Evolutionary conservation across 1,140 invertebrate genomes (phyloP).

Genomic region (Drosophila pallidifrons): DNA sequence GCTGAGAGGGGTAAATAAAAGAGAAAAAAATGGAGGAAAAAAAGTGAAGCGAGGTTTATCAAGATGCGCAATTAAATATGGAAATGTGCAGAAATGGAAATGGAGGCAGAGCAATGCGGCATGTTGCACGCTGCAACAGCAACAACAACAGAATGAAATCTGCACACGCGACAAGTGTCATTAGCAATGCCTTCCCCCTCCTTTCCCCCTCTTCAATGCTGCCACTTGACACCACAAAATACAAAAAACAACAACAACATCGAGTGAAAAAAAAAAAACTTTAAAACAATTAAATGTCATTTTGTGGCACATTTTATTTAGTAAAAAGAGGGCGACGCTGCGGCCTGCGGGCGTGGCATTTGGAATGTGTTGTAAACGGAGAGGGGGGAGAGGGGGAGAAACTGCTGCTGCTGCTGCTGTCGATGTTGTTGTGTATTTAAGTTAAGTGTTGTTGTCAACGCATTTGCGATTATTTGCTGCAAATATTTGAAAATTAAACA

Average conservation of each 20-base stretch:
- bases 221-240: not conserved
- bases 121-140: conserved; percentile 24
- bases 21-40: not conserved
- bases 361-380: conserved; percentile 15
- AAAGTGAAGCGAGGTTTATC: conserved; percentile 57
- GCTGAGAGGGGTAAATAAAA: conserved; percentile 4
- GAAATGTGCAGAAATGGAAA: conserved; percentile 74
- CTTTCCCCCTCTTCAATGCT: not conserved
- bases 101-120: conserved; percentile 31
- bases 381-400: not conserved
- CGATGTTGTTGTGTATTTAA: conserved; percentile 51
- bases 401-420: conserved; percentile 28
- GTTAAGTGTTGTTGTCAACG: conserved; percentile 64
- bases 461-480: conserved; percentile 73
- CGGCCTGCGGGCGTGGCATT: conserved; percentile 46
- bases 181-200: conserved; percentile 17
- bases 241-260: conserved; percentile 14
- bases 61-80: conserved; percentile 83
- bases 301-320: conserved; percentile 77
- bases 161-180: conserved; percentile 78
- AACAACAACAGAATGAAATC: conserved; percentile 44
- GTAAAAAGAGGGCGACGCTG: conserved; percentile 44
- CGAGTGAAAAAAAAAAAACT: conserved; percentile 22
- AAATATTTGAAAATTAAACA: conserved; percentile 80
- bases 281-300: conserved; percentile 76